A percentile compares a stretch with the other conserved stretches of the same genome.
Evolutionary conservation across 2,113 vertebrate species (phyloP).

Genomic region (Clarias gariepinus): DNA sequence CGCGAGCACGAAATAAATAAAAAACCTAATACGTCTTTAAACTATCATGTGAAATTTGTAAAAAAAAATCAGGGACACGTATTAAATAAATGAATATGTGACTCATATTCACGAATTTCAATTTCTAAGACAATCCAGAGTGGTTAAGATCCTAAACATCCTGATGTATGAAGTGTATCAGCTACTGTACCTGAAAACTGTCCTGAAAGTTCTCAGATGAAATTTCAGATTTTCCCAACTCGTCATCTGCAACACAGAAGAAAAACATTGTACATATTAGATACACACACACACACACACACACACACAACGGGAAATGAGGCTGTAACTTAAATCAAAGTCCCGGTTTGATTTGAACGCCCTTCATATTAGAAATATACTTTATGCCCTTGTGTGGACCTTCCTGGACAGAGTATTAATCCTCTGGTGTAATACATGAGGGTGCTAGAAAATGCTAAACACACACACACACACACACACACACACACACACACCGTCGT

Average conservation of each 20-base stretch:
- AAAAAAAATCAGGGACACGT: neutral
- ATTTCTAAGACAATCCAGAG: neutral
- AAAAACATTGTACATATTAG: slow-evolving; percentile 41
- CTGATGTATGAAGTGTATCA: too few species aligned
- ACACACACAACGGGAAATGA: neutral
- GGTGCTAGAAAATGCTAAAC: neutral
- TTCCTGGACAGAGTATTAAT: neutral
- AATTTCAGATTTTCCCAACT: slow-evolving; percentile 85
- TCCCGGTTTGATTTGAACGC: too few species aligned
- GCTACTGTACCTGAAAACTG: slow-evolving; percentile 69
- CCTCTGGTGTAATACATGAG: neutral
- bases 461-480: slow-evolving; percentile 22
- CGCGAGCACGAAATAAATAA: too few species aligned
- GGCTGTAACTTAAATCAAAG: neutral
- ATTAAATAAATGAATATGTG: neutral
- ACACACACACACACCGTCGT: slow-evolving; percentile 76
- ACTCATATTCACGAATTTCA: neutral
- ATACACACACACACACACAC: neutral
- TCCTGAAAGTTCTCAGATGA: slow-evolving; percentile 84
- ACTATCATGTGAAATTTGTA: neutral
- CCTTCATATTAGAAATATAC: too few species aligned
- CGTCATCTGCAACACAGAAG: slow-evolving; percentile 80
- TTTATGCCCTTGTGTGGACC: neutral
- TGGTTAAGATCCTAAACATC: neutral
- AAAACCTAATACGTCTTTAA: too few species aligned